Evolutionary conservation across 2,888 invertebrate species (phyloP).

Genomic region (Myopa tessellatipennis): DNA sequence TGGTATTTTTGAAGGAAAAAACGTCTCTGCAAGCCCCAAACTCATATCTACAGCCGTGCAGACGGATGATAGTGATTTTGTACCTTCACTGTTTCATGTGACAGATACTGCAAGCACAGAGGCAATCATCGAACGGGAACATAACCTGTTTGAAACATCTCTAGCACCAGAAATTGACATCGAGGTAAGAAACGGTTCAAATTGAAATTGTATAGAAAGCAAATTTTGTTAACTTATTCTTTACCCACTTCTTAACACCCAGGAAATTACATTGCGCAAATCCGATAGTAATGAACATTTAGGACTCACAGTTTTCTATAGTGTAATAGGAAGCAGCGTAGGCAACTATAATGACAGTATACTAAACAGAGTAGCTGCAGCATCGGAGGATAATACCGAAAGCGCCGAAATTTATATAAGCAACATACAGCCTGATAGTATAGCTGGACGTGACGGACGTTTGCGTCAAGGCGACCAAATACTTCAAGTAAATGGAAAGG

Average conservation of each 20-base stretch:
- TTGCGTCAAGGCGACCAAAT: constrained; percentile 75
- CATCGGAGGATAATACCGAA: constrained; percentile 70
- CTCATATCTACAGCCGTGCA: constrained; percentile 68
- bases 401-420: constrained; percentile 73
- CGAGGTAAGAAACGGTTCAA: constrained; percentile 67
- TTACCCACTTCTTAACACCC: constrained; percentile 20
- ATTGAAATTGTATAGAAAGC: background rate
- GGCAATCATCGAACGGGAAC: constrained; percentile 63
- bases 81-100: constrained; percentile 62
- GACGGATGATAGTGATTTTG: constrained; percentile 66
- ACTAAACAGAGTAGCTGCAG: constrained; percentile 69
- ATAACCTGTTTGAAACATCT: constrained; percentile 71
- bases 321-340: constrained; percentile 52
- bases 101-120: constrained; percentile 51
- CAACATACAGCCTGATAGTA: constrained; percentile 73
- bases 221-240: background rate
- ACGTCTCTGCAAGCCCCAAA: constrained; percentile 33
- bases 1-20: constrained; percentile 29
- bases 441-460: constrained; percentile 73
- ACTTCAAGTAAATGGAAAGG: constrained; percentile 73
- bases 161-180: constrained; percentile 72
- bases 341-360: constrained; percentile 71
- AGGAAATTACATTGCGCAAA: constrained; percentile 77
- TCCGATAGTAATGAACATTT: constrained; percentile 73
- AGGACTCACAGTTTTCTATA: constrained; percentile 75